Evolutionary conservation across 2,888 invertebrate genomes (phyloP), one percentile per base, ranked within the genome.

Genomic region (Spodoptera picta): DNA sequence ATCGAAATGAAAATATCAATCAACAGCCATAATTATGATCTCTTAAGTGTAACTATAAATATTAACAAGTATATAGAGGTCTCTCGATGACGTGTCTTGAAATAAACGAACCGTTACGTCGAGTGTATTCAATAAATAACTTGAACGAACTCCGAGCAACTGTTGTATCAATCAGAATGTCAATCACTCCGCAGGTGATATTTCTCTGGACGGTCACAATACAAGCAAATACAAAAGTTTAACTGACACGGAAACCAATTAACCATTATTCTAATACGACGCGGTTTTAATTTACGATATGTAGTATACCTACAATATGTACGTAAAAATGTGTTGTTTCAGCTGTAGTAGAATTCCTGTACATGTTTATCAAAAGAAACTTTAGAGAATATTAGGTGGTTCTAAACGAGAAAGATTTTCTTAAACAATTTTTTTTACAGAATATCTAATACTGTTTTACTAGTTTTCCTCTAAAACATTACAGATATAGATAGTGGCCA

Each of bases 121-220:
- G 49, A 47, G 46, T 56, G 45, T 45, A 50, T 48, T 51, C 45
- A 54, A 72, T 64, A 64, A 72, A 68, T 68, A 57, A 54, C 68
- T 64, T 23, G 27, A 60, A 69, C 57, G 43, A 44, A 60, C 55
- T 51, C 12, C 60, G 47, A 53, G 60, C 60, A 53, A 65, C 74
- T 71, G 76, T 31, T 60, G 52, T 75, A 77, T 77, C 76, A 74
- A 74, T 77, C 72, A 72, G 58, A 41, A 45, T 48, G 60, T 77
- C 72, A 60, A 41, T 74, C 68, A 52, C 58, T 76, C 76, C 50
- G 55, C 60, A 62, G 54, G 71, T 65, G 61, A 68, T 71, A 58
- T 65, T 64, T 71, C 61, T 43, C 63, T 45, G 45, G 49, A 31
- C 36, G 45, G 46, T 7, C 4, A 41, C 23, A 7, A 31, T 14